Conservation (phyloP, 2,797 vertebrate genomes). For the Lepidocolaptes lacrymiger region DNA sequence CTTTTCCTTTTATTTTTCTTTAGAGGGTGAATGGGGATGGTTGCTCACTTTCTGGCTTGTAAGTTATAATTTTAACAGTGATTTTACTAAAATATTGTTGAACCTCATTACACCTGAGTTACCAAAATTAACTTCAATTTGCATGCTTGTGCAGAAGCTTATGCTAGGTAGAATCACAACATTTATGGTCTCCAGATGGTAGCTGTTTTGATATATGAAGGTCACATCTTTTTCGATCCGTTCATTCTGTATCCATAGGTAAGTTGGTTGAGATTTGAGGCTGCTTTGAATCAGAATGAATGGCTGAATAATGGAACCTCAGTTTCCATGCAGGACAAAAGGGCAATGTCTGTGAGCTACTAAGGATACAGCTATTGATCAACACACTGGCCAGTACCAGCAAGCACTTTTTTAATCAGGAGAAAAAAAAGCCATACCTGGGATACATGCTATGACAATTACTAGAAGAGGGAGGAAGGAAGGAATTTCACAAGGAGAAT, state of each 20-base stretch:
- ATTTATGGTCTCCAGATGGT: slow-evolving; percentile 44
- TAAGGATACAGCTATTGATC: neutral
- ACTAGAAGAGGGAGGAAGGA: neutral
- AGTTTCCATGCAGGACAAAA: neutral
- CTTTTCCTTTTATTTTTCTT: neutral
- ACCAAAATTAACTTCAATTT: slow-evolving; percentile 9
- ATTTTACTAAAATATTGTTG: neutral
- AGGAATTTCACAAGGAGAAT: neutral
- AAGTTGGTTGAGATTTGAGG: neutral
- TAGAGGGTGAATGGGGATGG: neutral
- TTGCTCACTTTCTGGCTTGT: neutral
- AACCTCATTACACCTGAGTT: neutral
- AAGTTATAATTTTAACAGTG: neutral
- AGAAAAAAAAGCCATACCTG: neutral
- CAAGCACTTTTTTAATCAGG: neutral
- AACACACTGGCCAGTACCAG: neutral
- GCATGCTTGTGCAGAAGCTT: slow-evolving; percentile 2
- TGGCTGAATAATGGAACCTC: neutral
- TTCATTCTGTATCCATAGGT: neutral
- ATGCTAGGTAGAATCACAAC: neutral
- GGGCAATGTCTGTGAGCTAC: neutral
- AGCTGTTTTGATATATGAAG: slow-evolving; percentile 33
- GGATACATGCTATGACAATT: neutral
- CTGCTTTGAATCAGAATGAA: neutral
- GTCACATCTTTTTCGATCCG: neutral